Base-by-base conservation (phyloP, 2,113 vertebrate genomes). In the Crotalus horridus region DNA sequence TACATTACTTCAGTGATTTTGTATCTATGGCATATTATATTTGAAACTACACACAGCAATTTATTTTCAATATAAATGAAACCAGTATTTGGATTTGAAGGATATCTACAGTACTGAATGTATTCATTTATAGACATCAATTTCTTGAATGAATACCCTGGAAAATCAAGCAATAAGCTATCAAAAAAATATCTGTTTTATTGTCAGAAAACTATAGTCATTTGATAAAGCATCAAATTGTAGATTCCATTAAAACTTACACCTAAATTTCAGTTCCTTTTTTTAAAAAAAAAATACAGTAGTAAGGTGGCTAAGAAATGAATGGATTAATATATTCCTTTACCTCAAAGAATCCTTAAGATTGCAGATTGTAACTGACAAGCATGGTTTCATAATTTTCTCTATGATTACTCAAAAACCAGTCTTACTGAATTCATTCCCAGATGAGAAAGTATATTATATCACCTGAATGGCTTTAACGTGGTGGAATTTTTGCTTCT, bases 1-100 rank as follows among this genome's bases (percentile, higher is more conserved):
- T 51, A 85, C 51, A 53, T 53, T 89, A 61, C 88, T 93, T 81
- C 85, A 92, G 85, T 10, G 88, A 89, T 85, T 92, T 86, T 56
- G 89, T 46, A 90, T 86, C 54, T 21, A 93, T 89, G 88, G 51
- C 43, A 61, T 89, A 85, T 55, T 21, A 33, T 12, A n/a, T 53
- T 21, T 61, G 55, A 92, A 89, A 89, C 53, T n/a, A 33, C 39
- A 85, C 12, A 93, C 46, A 59, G 59, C 89, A 58, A 59, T 92
- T 93, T 90, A 29, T 90, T 89, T 17, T 55, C 55, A 86, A n/a
- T 12, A 48, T 51, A 86, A 85, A 21, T 43, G 13, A 43, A 74
- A 58, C 58, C 26, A 33, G 11, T 39, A 54, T 53, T 43, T 39
- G 43, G 20, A 59, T 53, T 43, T 59, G 26, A 61, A 55, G 20